These are phyloP conservation scores for Lepus europaeus DNA, from an alignment of 2,113 vertebrate species.

Conservation along the genomic window DNA sequence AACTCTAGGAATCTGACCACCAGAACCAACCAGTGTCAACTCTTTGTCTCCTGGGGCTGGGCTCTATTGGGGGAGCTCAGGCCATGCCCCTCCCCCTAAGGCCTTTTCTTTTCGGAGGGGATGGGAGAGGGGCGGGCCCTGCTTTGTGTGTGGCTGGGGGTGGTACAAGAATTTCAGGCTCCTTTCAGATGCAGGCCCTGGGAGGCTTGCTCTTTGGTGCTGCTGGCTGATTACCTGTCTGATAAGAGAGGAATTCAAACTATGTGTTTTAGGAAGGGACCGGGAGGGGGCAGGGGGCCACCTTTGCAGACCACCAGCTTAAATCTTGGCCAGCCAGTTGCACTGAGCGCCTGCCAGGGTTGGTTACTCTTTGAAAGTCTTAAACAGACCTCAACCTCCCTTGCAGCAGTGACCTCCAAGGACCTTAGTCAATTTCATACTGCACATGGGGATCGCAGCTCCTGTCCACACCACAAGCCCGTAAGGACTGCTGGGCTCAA, in stretches of 20 bases:
- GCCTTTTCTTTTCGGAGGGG: slow-evolving; percentile 76
- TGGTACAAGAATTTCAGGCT: slow-evolving; percentile 86
- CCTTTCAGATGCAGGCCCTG: slow-evolving; percentile 89
- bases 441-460: background rate
- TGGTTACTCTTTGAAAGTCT: slow-evolving; percentile 5
- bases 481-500: background rate
- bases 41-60: slow-evolving; percentile 87
- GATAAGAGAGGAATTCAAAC: slow-evolving; percentile 91
- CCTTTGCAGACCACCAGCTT: slow-evolving; percentile 86
- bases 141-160: slow-evolving; percentile 91
- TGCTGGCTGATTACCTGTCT: slow-evolving; percentile 91
- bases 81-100: slow-evolving; percentile 81
- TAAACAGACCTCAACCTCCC: background rate
- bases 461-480: background rate
- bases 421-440: background rate
- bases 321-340: slow-evolving; percentile 13
- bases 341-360: background rate
- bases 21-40: slow-evolving; percentile 84
- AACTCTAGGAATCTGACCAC: slow-evolving; percentile 89
- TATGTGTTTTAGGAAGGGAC: slow-evolving; percentile 88
- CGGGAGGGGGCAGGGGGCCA: slow-evolving; percentile 75
- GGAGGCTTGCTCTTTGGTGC: slow-evolving; percentile 87
- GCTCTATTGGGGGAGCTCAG: slow-evolving; percentile 81
- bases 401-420: background rate
- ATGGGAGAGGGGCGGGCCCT: slow-evolving; percentile 72